Percentiles rank a stretch among this genome's conserved stretches.
Evolutionary conservation across 1,140 invertebrate genomes (phyloP).

Genomic region (Neodiprion lecontei): DNA sequence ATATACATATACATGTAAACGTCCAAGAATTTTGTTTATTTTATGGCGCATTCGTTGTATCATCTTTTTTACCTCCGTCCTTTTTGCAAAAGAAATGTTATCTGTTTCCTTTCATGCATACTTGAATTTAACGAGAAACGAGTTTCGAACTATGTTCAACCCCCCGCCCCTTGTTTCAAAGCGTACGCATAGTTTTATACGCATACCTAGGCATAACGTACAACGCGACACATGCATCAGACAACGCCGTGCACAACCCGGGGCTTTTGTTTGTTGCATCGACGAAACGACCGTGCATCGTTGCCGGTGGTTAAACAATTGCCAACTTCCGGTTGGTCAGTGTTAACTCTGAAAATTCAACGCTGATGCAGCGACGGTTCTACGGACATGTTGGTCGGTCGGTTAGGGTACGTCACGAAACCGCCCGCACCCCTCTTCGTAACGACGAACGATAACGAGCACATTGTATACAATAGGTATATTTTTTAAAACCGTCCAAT

Average conservation of each 20-base stretch:
- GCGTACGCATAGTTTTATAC: too few species aligned
- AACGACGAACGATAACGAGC: not conserved
- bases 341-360: not conserved
- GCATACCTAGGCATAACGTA: not conserved
- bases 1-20: too few species aligned
- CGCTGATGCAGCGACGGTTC: constrained; percentile 3
- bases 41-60: too few species aligned
- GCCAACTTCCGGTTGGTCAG: not conserved
- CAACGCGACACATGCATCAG: not conserved
- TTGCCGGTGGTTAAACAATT: not conserved
- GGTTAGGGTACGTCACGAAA: not conserved
- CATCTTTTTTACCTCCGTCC: too few species aligned
- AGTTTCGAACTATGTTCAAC: too few species aligned
- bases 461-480: not conserved
- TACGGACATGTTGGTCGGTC: not conserved
- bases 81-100: too few species aligned
- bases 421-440: not conserved
- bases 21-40: too few species aligned
- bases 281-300: not conserved
- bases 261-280: not conserved
- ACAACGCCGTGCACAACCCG: not conserved
- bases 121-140: too few species aligned
- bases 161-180: too few species aligned
- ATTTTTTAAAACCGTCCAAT: not conserved
- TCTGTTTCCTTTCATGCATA: too few species aligned